A percentile compares a stretch with the other conserved stretches of the same genome.
These are phyloP conservation scores for Paraplagusia blochii DNA, from an alignment of 2,113 vertebrate genomes.

Conservation along the genomic window DNA sequence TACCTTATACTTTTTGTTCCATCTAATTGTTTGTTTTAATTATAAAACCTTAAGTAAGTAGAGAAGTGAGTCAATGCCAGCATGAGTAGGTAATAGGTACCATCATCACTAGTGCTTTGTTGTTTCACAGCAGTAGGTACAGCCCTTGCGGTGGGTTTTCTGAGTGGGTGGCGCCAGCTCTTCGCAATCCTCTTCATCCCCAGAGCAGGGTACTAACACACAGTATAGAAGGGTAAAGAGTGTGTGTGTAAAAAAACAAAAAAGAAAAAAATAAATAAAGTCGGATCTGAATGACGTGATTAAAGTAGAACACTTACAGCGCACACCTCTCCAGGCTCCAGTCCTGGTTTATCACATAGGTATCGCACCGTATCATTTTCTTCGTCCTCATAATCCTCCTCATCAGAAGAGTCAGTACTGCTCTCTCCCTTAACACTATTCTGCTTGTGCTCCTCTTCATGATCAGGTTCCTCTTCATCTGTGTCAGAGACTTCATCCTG, in stretches of 20 bases:
- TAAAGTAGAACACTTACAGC: constrained; percentile 53
- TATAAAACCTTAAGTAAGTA: not conserved
- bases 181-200: constrained; percentile 72
- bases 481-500: constrained; percentile 48
- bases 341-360: constrained; percentile 67
- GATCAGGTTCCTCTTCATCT: constrained; percentile 53
- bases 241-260: not conserved
- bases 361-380: constrained; percentile 65
- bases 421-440: constrained; percentile 50
- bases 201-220: constrained; percentile 62
- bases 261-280: not conserved
- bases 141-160: constrained; percentile 85
- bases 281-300: constrained; percentile 1
- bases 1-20: too few species aligned
- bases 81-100: constrained; percentile 61
- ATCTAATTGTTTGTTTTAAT: too few species aligned
- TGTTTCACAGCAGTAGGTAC: constrained; percentile 90
- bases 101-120: constrained; percentile 85
- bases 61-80: not conserved
- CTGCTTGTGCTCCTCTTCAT: constrained; percentile 45
- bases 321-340: constrained; percentile 79
- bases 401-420: constrained; percentile 65
- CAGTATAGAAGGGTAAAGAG: constrained; percentile 7
- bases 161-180: constrained; percentile 79
- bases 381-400: constrained; percentile 59